Percentiles rank a stretch among this genome's conserved stretches.
These are phyloP conservation scores for Lydus trimaculatus DNA, from an alignment of 2,888 invertebrate species.

Conservation along the genomic window DNA sequence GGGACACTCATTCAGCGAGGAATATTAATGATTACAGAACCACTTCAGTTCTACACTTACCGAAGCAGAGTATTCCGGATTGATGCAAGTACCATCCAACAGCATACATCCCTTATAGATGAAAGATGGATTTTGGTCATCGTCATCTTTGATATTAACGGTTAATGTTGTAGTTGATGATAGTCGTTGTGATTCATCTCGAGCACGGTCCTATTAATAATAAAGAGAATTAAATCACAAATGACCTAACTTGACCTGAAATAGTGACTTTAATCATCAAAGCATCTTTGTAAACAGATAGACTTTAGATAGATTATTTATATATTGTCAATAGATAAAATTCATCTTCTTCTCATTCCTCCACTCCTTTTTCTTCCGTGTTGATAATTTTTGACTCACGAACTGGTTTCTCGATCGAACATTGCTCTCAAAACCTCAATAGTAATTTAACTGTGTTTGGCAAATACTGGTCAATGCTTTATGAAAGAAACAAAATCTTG, in stretches of 20 bases:
- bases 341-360: background rate
- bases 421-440: background rate
- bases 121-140: constrained; percentile 91
- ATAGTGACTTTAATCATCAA: background rate
- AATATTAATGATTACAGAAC: too few species aligned
- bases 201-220: constrained; percentile 81
- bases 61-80: constrained; percentile 84
- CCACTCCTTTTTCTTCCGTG: background rate
- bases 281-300: background rate
- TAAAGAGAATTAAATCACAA: too few species aligned
- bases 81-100: constrained; percentile 83
- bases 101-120: constrained; percentile 86
- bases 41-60: constrained; percentile 73
- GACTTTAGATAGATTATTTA: background rate
- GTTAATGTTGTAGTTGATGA: constrained; percentile 86
- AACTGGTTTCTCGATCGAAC: background rate
- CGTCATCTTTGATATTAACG: constrained; percentile 86
- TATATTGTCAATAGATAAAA: background rate
- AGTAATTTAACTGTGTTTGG: background rate
- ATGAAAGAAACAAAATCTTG: too few species aligned
- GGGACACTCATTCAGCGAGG: too few species aligned
- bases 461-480: too few species aligned
- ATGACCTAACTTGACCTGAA: too few species aligned
- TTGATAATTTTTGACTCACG: background rate
- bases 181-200: constrained; percentile 76